Conservation (phyloP, 2,113 vertebrate genomes). For the Elephantulus edwardii region DNA sequence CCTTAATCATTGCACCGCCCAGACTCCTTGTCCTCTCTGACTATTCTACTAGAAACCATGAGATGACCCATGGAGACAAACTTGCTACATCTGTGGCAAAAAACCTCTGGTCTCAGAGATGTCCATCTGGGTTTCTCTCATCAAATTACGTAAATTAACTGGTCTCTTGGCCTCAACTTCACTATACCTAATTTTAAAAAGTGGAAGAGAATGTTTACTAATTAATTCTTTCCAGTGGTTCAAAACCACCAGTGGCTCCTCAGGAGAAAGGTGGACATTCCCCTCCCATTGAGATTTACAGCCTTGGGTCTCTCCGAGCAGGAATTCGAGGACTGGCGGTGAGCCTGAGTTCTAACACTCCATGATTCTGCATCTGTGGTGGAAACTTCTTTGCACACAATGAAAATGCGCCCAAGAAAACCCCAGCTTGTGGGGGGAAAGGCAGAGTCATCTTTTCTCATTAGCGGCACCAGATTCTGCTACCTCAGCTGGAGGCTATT, state of each 20-base stretch:
- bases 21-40: not conserved
- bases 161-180: not conserved
- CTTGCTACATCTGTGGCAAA: not conserved
- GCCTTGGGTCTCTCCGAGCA: too few species aligned
- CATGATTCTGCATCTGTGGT: not conserved
- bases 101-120: not conserved
- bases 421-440: constrained; percentile 45
- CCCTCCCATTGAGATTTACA: too few species aligned
- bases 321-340: too few species aligned
- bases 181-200: not conserved
- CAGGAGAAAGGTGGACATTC: too few species aligned
- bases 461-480: constrained; percentile 31
- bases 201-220: not conserved
- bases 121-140: not conserved
- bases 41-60: not conserved
- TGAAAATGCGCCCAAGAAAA: constrained; percentile 30
- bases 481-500: constrained; percentile 16
- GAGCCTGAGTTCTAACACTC: not conserved
- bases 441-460: not conserved
- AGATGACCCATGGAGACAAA: not conserved
- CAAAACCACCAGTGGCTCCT: too few species aligned
- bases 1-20: not conserved
- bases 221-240: not conserved
- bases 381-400: constrained; percentile 10
- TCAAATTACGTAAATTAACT: not conserved